Conservation (phyloP, 2,113 vertebrate species). For the Takifugu flavidus region DNA sequence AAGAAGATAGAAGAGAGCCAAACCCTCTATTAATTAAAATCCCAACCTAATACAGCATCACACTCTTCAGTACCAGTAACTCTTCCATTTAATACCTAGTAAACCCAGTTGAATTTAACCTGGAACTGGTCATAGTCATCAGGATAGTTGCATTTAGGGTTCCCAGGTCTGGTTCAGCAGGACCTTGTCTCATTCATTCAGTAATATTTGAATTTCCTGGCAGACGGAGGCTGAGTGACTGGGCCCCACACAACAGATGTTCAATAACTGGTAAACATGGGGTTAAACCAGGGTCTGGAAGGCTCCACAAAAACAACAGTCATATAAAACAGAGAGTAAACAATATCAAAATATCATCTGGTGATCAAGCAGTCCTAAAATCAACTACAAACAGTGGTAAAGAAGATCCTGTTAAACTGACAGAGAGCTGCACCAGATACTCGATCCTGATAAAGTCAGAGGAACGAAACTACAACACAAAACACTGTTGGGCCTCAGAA, state of each 20-base stretch:
- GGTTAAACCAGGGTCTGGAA: neutral
- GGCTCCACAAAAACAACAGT: neutral
- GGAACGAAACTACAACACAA: too few relatives aligned
- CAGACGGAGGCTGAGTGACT: slow-evolving; percentile 1
- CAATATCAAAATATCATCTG: too few relatives aligned
- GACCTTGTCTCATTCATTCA: neutral
- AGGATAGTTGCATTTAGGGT: slow-evolving; percentile 16
- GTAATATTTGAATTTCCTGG: too few relatives aligned
- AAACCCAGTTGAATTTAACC: neutral
- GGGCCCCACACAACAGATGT: slow-evolving; percentile 29
- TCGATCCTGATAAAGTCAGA: too few relatives aligned
- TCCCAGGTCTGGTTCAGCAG: slow-evolving; percentile 25
- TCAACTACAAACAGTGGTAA: too few relatives aligned
- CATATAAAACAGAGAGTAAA: neutral
- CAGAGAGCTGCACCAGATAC: too few relatives aligned
- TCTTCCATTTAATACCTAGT: neutral
- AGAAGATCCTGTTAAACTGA: too few relatives aligned
- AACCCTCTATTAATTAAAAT: slow-evolving; percentile 11
- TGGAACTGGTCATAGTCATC: slow-evolving; percentile 12
- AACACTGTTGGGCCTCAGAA: too few relatives aligned
- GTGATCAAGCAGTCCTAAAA: too few relatives aligned
- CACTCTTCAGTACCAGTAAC: slow-evolving; percentile 35
- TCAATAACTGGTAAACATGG: neutral
- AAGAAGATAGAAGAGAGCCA: neutral
- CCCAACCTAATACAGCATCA: slow-evolving; percentile 17